Evolutionary conservation across 2,888 invertebrate species (phyloP), one percentile per base, ranked within the genome.

Genomic region (Leptura quadrifasciata): DNA sequence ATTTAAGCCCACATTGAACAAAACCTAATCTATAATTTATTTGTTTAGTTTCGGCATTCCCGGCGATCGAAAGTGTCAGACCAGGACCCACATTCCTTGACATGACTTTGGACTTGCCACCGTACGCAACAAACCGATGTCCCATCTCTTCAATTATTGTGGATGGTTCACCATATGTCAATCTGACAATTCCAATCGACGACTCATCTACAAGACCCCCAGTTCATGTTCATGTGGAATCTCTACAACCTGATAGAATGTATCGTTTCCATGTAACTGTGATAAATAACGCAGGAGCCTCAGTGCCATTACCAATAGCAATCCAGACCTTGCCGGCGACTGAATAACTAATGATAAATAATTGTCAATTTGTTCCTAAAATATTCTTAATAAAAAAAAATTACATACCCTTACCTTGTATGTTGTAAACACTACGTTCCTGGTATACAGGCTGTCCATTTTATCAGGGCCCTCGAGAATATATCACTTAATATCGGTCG

Each of bases 151-250:
- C 8, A 2, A 0, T 63, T 15, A 20, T 35, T 12, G 1, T 63
- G 2, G 63, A 39, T 6, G 63, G 10, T 8, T 63, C 63, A 35
- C 39, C 63, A 35, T 39, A 20, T 4, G 17, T 35, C 18, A 63
- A 63, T 20, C 10, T 39, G 15, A 35, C 35, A 1, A 35, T 35
- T 63, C 17, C n/a, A 12, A 63, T 63, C 1, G 1, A 1, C 9
- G 63, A 63, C 39, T 18, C 31, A 63, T 18, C n/a, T n/a, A 12
- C 15, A 6, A 35, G 63, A 39, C 31, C 63, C 8, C 39, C 63
- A 1, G 2, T 63, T 17, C 2, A 17, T 9, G 17, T 63, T 0
- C 47, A n/a, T 12, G 47, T n/a, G 3, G 5, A 6, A 1, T 15
- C 47, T n/a, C 47, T 47, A 0, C 47, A 47, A n/a, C 47, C 47